phyloP scores from a whole-genome alignment of 2,888 invertebrate species.

The Andrena dorsata region DNA sequence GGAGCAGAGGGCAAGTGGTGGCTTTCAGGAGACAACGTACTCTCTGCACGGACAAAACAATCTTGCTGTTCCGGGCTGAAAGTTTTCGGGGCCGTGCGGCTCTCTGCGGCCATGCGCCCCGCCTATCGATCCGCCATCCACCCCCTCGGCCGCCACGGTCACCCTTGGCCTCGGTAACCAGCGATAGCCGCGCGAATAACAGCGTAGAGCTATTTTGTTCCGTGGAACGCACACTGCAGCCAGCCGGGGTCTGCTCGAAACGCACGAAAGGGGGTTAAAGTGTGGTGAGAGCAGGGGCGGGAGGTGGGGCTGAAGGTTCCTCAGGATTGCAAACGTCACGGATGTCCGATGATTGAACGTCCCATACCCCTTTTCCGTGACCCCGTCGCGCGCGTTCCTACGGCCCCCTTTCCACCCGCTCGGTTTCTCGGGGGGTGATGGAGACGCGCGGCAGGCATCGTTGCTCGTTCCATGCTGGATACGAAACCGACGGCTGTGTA shows the following conservation, averaged over 20 bases:
- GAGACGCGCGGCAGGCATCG: slow-evolving; percentile 26
- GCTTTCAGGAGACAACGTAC: neutral
- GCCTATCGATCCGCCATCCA: slow-evolving; percentile 76
- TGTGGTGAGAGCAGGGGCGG: too few relatives aligned
- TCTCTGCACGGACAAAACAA: neutral
- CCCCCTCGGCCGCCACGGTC: slow-evolving; percentile 39
- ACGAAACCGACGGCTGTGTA: slow-evolving; percentile 58
- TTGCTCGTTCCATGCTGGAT: slow-evolving; percentile 62
- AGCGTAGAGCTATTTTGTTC: slow-evolving; percentile 71
- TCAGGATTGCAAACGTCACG: slow-evolving; percentile 39
- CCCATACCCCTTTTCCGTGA: neutral
- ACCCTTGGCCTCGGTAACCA: slow-evolving; percentile 37
- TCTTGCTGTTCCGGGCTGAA: slow-evolving; percentile 45
- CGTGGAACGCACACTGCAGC: slow-evolving; percentile 70
- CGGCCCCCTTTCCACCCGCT: neutral
- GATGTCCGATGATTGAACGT: slow-evolving; percentile 45
- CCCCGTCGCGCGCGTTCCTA: neutral
- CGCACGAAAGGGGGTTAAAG: neutral
- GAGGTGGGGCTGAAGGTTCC: neutral
- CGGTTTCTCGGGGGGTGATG: slow-evolving; percentile 22
- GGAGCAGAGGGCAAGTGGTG: too few relatives aligned
- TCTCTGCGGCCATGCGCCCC: slow-evolving; percentile 78
- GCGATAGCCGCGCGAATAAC: slow-evolving; percentile 60
- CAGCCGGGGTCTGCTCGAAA: slow-evolving; percentile 32
- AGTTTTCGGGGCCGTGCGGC: slow-evolving; percentile 71